Percentiles rank a stretch among this genome's conserved stretches.
phyloP scores from a whole-genome alignment of 2,888 invertebrate genomes.

The Apodemia zela region DNA sequence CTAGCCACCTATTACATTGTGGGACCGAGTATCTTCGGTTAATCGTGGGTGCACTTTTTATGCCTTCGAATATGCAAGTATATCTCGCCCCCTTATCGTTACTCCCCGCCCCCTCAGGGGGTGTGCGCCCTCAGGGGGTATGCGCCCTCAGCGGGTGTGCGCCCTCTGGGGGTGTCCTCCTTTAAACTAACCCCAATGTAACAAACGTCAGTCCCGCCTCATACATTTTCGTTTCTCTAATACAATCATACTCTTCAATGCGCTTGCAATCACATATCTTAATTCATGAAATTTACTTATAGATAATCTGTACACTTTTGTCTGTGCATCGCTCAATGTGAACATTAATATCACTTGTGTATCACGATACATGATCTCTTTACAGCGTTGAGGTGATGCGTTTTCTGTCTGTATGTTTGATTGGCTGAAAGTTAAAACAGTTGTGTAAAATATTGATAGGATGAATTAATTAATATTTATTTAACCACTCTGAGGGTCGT shows the following conservation, averaged over 20 bases:
- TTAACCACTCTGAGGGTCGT: too few relatives aligned
- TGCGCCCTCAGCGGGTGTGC: too few relatives aligned
- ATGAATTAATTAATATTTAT: too few relatives aligned
- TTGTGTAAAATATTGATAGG: too few relatives aligned
- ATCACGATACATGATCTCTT: slow-evolving; percentile 47
- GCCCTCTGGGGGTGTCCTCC: background rate
- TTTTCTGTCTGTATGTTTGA: slow-evolving; percentile 44
- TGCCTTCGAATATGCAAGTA: too few relatives aligned
- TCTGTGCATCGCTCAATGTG: slow-evolving; percentile 47
- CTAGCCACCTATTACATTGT: too few relatives aligned
- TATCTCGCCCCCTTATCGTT: too few relatives aligned
- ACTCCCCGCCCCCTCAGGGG: too few relatives aligned
- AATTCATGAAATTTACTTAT: slow-evolving; percentile 61
- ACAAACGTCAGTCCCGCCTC: slow-evolving; percentile 35
- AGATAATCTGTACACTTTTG: slow-evolving; percentile 47
- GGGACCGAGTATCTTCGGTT: too few relatives aligned
- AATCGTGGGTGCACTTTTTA: too few relatives aligned
- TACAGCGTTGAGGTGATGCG: slow-evolving; percentile 35
- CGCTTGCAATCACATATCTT: slow-evolving; percentile 54
- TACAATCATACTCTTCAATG: slow-evolving; percentile 61
- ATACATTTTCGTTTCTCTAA: slow-evolving; percentile 65
- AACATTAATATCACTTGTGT: slow-evolving; percentile 51
- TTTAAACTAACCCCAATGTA: slow-evolving; percentile 11
- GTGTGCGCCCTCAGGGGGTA: too few relatives aligned
- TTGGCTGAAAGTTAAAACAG: slow-evolving; percentile 49